These are phyloP conservation scores for Spilosoma lubricipeda DNA, from an alignment of 2,888 invertebrate species.

Conservation along the genomic window DNA sequence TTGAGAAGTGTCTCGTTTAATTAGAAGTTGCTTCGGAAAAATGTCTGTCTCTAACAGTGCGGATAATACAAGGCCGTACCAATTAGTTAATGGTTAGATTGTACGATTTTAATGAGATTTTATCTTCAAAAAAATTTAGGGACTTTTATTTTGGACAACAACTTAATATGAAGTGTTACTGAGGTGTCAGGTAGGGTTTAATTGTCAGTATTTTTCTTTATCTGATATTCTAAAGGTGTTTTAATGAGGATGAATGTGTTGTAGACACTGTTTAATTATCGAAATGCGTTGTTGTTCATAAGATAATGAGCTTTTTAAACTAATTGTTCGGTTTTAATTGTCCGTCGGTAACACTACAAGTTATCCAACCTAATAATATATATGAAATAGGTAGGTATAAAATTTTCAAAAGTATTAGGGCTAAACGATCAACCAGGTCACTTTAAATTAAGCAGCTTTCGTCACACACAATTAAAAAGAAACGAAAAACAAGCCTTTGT, in stretches of 20 bases:
- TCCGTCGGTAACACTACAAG: neutral
- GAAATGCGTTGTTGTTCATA: slow-evolving; percentile 4
- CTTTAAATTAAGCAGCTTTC: neutral
- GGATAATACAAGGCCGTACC: slow-evolving; percentile 65
- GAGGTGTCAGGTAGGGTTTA: slow-evolving; percentile 34
- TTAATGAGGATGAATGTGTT: slow-evolving; percentile 17
- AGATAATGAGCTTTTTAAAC: slow-evolving; percentile 14
- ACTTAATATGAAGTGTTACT: slow-evolving; percentile 24
- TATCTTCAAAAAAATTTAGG: slow-evolving; percentile 46
- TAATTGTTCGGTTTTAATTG: slow-evolving; percentile 7
- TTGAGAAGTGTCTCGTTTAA: slow-evolving; percentile 71
- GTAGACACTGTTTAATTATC: slow-evolving; percentile 11
- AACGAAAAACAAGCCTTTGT: no score
- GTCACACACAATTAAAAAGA: no score
- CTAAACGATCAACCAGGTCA: neutral
- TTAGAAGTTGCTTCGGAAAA: slow-evolving; percentile 66
- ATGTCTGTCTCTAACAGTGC: slow-evolving; percentile 62
- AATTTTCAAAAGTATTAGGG: no score
- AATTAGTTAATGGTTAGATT: slow-evolving; percentile 78
- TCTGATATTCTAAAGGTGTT: slow-evolving; percentile 22
- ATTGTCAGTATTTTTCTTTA: slow-evolving; percentile 28
- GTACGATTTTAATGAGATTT: slow-evolving; percentile 76
- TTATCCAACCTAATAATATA: neutral
- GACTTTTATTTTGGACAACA: slow-evolving; percentile 40
- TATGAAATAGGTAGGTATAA: neutral